Evolutionary conservation across 2,113 vertebrate genomes (phyloP), one percentile per base, ranked within the genome.

Genomic region (Oreochromis niloticus): DNA sequence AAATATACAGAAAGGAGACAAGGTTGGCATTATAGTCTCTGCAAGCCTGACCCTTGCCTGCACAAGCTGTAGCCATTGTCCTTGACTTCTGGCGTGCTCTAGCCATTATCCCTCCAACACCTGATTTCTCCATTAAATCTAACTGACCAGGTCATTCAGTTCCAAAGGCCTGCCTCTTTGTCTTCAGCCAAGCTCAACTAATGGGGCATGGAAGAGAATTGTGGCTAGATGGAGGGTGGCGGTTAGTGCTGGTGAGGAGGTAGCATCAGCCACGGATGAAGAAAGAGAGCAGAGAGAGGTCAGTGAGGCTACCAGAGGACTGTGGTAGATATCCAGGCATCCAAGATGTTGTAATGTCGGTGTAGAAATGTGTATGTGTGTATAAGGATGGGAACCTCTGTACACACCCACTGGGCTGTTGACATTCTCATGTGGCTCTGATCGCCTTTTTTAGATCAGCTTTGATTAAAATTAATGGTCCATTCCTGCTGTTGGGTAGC

Each of bases 401-500:
- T 96, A 97, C 96, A 97, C 96, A 97, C 96, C 97, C 96, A 96
- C 96, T 94, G 95, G 96, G 97, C 97, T 97, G 97, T 97, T 97
- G 97, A 98, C 97, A 98, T 96, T 97, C 97, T 95, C 97, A 97
- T 96, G 97, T 96, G 95, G 96, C 95, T 89, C 97, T 96, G 96
- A 96, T 97, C 96, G 93, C 96, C 97, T 98, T 97, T 68, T 97
- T 96, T 96, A 95, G 96, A 97, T 97, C 97, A 98, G 97, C 97
- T 98, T 97, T 98, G 98, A 99, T 98, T 98, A 98, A 97, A 99
- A 99, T 99, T 98, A 99, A 99, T 98, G 98, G 97, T 90, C 97
- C 97, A 96, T 99, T 97, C 96, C 97, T 92, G 96, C 96, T 97
- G 96, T 96, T 97, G 97, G 97, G 97, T 96, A 96, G 97, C 97